Evolutionary conservation across 2,113 vertebrate genomes (phyloP), one percentile per base, ranked within the genome.

Genomic region (Edolisoma coerulescens): DNA sequence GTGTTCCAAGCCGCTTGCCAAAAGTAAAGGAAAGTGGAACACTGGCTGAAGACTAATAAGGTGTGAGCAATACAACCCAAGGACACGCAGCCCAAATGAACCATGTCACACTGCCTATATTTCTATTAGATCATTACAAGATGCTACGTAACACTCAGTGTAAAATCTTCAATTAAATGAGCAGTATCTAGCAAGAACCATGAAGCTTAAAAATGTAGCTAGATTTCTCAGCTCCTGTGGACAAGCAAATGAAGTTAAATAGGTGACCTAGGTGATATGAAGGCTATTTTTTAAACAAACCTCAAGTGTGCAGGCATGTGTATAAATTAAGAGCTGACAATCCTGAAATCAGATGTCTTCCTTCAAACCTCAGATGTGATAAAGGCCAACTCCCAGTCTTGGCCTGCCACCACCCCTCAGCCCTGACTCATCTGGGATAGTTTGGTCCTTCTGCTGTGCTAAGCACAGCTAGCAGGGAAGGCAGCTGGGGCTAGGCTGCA

Each of bases 1-100:
- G 89, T 95, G 96, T 97, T 97, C 97, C 75, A 93, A 96, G 88
- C 41, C 85, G 93, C 95, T 90, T 98, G 97, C 98, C 98, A 98
- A 97, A 95, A 89, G 87, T 88, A 83, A 95, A 96, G 96, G 80
- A 89, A 97, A 97, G 96, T 74, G 69, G 95, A 97, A 96, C 94
- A 93, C 83, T 95, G 88, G 90, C 96, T 17, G 86, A 96, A 97
- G 92, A 77, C 64, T 61, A 96, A 91, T 79, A 91, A 83, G 85
- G 78, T 92, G 53, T 87, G 88, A 97, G 95, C 83, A 94, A 94
- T 19, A 87, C 86, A 93, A 78, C 74, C 49, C 95, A 93, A 92
- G 95, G 93, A 93, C 87, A 71, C 3, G 2, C 81, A 81, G 96
- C 93, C 86, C 90, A 85, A 84, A 89, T 45, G 49, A 84, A 93